Evolutionary conservation across 37 sponge, comb jelly and placozoan genomes (phyloP), one percentile per base, ranked within the genome.

Genomic region (Mnemiopsis leidyi): DNA sequence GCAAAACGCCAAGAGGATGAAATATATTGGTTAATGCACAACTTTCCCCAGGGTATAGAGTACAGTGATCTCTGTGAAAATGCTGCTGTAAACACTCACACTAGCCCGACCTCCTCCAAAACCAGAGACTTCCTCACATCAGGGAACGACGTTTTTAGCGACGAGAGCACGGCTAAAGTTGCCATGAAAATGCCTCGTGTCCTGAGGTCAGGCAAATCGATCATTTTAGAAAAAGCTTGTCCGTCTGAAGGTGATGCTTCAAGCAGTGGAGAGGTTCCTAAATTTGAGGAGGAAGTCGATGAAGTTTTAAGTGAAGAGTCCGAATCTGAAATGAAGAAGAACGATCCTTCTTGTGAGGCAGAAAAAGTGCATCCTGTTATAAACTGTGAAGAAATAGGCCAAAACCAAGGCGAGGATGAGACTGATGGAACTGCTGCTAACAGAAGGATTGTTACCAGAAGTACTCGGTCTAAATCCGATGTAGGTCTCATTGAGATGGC

Each of bases 1-100:
- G 90, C 90, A 85, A 85, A 85, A 37, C 40, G 61, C 0, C 90
- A 85, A 40, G 26, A 85, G 25, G 61, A 85, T 38, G 90, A 85
- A n/a, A 40, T 85, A n/a, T 85, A 40, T 25, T 85, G 90, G 90
- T 39, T 85, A 26, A 85, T 85, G 24, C 90, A 85, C 29, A 85
- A 85, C 48, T 85, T 85, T 40, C 90, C 90, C 36, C 90, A 85
- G 35, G 90, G 90, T 23, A 18, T 85, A 1, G 29, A 85, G 21
- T 40, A 38, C 36, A 40, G 29, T 85, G 90, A 85, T 29, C 36
- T 85, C 24, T 28, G 61, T 85, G 61, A 77, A 3, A 48, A 48
- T 48, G 61, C 61, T 48, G 61, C 61, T 48, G 61, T 48, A 48
- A 48, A 5, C 13, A 18, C 61, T 13, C 73, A 69, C 32, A 77